phyloP scores from a whole-genome alignment of 2,113 vertebrate genomes.

The Rhabdomys dilectus region DNA sequence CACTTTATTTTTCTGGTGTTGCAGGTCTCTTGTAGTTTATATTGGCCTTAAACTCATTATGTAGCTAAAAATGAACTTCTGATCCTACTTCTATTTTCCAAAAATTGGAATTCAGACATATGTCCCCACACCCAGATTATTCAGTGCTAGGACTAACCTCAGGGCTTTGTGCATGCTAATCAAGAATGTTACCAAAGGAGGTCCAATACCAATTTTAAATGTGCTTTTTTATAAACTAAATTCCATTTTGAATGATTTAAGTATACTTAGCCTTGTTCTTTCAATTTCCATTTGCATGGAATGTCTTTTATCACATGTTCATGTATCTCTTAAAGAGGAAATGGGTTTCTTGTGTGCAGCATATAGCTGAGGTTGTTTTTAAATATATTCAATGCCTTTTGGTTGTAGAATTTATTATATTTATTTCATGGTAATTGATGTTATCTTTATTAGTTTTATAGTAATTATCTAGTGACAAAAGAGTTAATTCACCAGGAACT shows the following conservation, averaged over 20 bases:
- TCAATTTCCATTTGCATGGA: neutral
- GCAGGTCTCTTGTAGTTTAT: neutral
- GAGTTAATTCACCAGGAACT: neutral
- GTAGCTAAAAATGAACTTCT: neutral
- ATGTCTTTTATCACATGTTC: neutral
- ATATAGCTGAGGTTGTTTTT: neutral
- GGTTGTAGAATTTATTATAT: neutral
- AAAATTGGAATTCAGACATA: neutral
- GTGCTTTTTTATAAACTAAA: neutral
- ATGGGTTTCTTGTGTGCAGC: neutral
- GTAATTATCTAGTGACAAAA: neutral
- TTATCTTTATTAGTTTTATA: neutral
- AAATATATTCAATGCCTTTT: neutral
- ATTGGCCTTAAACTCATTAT: neutral
- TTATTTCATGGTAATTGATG: neutral
- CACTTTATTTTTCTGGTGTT: neutral
- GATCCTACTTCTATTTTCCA: neutral
- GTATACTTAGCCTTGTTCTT: neutral
- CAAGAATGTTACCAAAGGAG: neutral
- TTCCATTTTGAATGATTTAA: neutral
- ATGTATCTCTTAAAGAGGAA: neutral
- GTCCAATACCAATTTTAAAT: neutral
- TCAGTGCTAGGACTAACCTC: neutral
- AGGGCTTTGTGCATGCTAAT: neutral
- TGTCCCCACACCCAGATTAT: too few species aligned